These are phyloP conservation scores for Diaphora mendica DNA, from an alignment of 2,888 invertebrate species.

Conservation along the genomic window DNA sequence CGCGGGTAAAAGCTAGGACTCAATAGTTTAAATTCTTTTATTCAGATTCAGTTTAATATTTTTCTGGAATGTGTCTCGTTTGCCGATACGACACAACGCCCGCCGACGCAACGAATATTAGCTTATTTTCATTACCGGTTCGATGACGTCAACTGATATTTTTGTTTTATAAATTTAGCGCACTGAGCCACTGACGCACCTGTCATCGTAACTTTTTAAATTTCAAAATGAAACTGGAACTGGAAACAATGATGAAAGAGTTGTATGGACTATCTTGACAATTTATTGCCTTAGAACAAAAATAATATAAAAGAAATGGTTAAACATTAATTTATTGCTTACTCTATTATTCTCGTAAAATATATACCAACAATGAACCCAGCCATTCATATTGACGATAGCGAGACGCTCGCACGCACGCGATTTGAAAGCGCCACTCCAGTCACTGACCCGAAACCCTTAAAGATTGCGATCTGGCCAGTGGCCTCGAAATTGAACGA, in stretches of 20 bases:
- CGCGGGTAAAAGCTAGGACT: no score
- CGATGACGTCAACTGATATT: constrained; percentile 24
- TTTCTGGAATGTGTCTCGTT: constrained; percentile 13
- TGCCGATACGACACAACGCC: neutral
- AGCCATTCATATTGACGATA: neutral
- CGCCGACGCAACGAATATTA: constrained; percentile 12
- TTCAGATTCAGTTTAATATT: constrained; percentile 4
- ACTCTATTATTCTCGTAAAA: neutral
- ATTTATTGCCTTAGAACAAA: neutral
- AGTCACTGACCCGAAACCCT: neutral
- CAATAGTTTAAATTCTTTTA: neutral
- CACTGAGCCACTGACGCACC: no score
- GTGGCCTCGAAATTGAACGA: neutral
- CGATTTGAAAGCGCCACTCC: neutral
- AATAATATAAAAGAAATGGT: neutral
- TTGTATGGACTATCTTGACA: neutral
- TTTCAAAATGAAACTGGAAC: neutral
- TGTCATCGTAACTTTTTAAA: neutral
- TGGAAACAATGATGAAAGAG: neutral
- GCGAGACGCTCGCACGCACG: neutral
- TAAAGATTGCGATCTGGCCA: neutral
- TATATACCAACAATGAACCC: neutral
- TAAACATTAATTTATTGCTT: neutral
- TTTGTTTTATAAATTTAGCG: neutral
- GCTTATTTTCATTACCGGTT: constrained; percentile 11